A percentile compares a stretch with the other conserved stretches of the same genome.
phyloP scores from a whole-genome alignment of 2,888 invertebrate genomes.

The Fragum whitleyi region DNA sequence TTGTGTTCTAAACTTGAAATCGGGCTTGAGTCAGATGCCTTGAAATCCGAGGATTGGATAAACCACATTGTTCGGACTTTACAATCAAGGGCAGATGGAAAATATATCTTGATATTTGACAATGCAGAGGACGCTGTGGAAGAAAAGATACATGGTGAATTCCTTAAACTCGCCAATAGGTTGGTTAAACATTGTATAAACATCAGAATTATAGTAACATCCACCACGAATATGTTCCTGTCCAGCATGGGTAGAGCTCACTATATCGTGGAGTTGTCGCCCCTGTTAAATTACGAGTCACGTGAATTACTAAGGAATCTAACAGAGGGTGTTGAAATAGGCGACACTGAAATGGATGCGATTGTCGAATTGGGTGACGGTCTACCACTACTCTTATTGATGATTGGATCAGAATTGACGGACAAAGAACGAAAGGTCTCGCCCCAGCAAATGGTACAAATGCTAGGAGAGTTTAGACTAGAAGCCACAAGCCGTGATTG shows the following conservation, averaged over 20 bases:
- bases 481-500: conserved; percentile 26
- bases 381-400: conserved; percentile 30
- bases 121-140: conserved; percentile 36
- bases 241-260: conserved; percentile 15
- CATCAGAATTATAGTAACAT: conserved; percentile 32
- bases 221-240: conserved; percentile 13
- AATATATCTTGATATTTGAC: conserved; percentile 21
- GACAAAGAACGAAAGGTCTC: not conserved
- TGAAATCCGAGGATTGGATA: conserved; percentile 9
- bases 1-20: conserved; percentile 5
- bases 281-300: conserved; percentile 13
- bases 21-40: not conserved
- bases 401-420: conserved; percentile 30
- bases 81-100: not conserved
- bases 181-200: conserved; percentile 24
- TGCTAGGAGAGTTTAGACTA: conserved; percentile 29
- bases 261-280: conserved; percentile 15
- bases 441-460: conserved; percentile 30
- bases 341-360: not conserved
- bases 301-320: conserved; percentile 8
- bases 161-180: conserved; percentile 10
- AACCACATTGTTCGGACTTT: conserved; percentile 5
- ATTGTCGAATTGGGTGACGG: conserved; percentile 37
- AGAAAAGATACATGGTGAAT: conserved; percentile 9
- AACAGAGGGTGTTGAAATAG: not conserved